Evolutionary conservation across 1,140 invertebrate genomes (phyloP), one percentile per base, ranked within the genome.

Genomic region (Ganaspis sp.): DNA sequence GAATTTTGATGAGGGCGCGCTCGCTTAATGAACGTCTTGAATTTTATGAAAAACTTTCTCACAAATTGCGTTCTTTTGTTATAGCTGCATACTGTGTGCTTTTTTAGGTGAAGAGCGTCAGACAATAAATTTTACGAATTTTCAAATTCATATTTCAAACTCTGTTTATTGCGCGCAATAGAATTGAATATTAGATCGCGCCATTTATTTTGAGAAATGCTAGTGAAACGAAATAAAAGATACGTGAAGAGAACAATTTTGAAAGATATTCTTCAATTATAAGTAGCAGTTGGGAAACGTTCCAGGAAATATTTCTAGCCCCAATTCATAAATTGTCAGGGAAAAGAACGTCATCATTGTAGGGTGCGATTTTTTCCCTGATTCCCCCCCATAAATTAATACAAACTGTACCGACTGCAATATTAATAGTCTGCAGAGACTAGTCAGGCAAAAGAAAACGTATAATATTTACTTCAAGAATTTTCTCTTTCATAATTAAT

Each of bases 281-380:
- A 2, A 64, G 15, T 64, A 15, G 21, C 26, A n/a, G 23, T 29
- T 64, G 26, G 23, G 58, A 64, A 64, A n/a, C 23, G 26, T 64
- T 64, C 21, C 58, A 64, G 15, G 9, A 64, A 64, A 64, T 29
- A 64, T 64, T 64, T 64, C 58, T 29, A 64, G 26, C 26, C 58
- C 58, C 26, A 64, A 64, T 29, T 26, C 58, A n/a, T 64, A 29
- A 29, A 64, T 64, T 64, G 23, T 29, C 6, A 64, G 58, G 26
- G 11, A 64, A n/a, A 64, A 26, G 6, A 29, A 29, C 53, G 17
- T 58, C 21, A 23, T 23, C 21, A 17, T 5, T n/a, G 45, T 58
- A 34, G 26, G 26, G 58, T 49, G 26, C 54, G 21, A 64, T 29
- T 64, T 64, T 64, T 64, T 29, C 26, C 29, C 15, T 26, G 2